Percentiles rank a stretch among this genome's conserved stretches.
These are phyloP conservation scores for Fopius arisanus DNA, from an alignment of 1,140 invertebrate species.

Conservation along the genomic window DNA sequence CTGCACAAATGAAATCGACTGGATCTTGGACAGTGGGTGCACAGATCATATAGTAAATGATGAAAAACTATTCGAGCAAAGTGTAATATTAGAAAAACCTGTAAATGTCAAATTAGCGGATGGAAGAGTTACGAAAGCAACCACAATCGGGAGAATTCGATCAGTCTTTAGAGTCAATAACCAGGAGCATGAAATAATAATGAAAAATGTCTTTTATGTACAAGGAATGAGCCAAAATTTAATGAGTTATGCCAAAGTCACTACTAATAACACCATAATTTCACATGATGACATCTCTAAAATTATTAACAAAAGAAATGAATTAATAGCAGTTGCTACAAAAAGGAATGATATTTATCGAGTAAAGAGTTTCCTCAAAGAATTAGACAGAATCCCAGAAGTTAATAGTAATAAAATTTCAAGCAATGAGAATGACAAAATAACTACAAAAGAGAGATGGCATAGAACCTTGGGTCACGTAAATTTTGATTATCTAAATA, in stretches of 20 bases:
- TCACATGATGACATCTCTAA: conserved; percentile 22
- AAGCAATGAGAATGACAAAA: not conserved
- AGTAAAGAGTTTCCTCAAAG: conserved; percentile 26
- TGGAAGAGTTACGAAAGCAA: conserved; percentile 36
- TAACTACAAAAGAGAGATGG: conserved; percentile 33
- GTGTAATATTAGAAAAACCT: conserved; percentile 28
- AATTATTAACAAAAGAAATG: conserved; percentile 23
- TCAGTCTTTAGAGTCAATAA: conserved; percentile 30
- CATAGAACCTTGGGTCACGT: conserved; percentile 33
- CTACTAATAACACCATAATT: conserved; percentile 31
- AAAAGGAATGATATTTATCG: conserved; percentile 31
- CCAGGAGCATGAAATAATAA: conserved; percentile 22
- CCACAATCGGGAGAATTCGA: conserved; percentile 35
- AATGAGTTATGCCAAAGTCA: conserved; percentile 32
- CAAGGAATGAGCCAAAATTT: conserved; percentile 38
- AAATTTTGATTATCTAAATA: conserved; percentile 36
- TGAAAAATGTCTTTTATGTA: conserved; percentile 31
- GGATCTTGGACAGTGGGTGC: conserved; percentile 40
- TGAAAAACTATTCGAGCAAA: conserved; percentile 29
- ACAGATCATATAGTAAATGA: conserved; percentile 37
- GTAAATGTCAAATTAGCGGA: conserved; percentile 40
- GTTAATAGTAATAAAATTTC: not conserved
- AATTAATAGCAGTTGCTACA: conserved; percentile 25
- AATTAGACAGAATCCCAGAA: not conserved
- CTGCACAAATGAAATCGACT: conserved; percentile 30